A percentile compares a stretch with the other conserved stretches of the same genome.
Conservation (phyloP, 2,113 vertebrate genomes). For the Mus pahari region DNA sequence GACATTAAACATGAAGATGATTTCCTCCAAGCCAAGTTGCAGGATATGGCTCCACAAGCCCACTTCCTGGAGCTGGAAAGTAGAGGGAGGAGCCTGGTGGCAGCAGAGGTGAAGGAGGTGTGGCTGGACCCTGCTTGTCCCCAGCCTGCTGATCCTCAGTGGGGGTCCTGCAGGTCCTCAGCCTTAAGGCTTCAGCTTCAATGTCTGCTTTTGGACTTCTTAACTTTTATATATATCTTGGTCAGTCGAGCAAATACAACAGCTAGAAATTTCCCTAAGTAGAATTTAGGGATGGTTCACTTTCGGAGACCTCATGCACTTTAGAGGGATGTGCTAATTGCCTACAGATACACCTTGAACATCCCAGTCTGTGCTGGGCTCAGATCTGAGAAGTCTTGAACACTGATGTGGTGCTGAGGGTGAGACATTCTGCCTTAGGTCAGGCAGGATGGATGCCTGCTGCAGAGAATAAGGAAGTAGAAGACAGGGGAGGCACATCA, state of each 20-base stretch:
- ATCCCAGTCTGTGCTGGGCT: not conserved
- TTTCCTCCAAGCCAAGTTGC: slow-evolving; percentile 31
- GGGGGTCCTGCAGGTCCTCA: not conserved
- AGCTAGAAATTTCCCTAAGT: slow-evolving; percentile 28
- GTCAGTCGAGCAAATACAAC: not conserved
- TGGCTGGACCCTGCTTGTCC: accelerated
- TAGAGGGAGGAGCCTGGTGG: not conserved
- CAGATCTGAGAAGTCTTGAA: not conserved
- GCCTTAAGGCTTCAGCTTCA: not conserved
- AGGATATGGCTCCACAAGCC: slow-evolving; percentile 37
- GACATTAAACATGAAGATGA: not conserved
- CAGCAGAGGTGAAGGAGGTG: accelerated
- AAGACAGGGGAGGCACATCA: not conserved
- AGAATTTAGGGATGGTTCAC: not conserved
- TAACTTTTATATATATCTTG: not conserved
- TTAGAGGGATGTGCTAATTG: not conserved
- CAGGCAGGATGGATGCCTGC: not conserved
- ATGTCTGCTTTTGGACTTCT: not conserved
- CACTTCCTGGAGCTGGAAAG: slow-evolving; percentile 6
- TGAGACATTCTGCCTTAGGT: not conserved
- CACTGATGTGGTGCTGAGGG: not conserved
- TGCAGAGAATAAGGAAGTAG: not conserved
- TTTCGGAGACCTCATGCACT: not conserved
- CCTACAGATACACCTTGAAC: not conserved
- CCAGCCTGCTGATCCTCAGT: accelerated